Evolutionary conservation across 2,113 vertebrate species (phyloP).

Genomic region (Calonectris borealis): DNA sequence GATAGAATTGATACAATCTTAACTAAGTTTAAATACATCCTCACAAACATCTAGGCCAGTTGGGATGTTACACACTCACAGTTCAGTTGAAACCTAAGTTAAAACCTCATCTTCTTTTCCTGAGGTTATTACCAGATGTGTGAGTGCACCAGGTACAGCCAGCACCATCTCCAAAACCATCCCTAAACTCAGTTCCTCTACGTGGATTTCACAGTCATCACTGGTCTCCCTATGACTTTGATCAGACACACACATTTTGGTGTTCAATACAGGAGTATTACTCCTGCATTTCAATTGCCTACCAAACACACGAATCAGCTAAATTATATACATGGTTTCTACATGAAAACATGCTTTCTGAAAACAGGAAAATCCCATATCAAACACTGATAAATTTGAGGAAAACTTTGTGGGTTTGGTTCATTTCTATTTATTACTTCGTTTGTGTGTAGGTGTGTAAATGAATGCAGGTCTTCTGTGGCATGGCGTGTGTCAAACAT

Average conservation of each 20-base stretch:
- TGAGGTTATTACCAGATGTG: not conserved
- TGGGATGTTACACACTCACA: not conserved
- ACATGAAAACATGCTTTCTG: not conserved
- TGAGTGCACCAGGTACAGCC: not conserved
- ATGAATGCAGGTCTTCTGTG: not conserved
- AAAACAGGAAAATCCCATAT: not conserved
- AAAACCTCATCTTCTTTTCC: not conserved
- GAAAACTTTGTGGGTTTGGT: not conserved
- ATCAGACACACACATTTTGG: not conserved
- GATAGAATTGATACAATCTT: not conserved
- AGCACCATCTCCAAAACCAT: not conserved
- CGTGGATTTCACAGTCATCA: not conserved
- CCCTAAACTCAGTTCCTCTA: not conserved
- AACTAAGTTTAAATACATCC: not conserved
- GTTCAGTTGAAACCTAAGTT: not conserved
- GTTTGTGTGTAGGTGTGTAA: not conserved
- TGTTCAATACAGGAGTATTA: not conserved
- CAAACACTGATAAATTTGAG: not conserved
- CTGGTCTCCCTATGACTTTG: not conserved
- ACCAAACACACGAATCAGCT: not conserved
- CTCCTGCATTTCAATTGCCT: not conserved
- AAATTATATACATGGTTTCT: not conserved
- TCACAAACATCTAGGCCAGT: not conserved
- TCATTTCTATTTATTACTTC: not conserved
- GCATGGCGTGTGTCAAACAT: accelerated